Evolutionary conservation across 2,797 vertebrate species (phyloP).

Genomic region (Chaetophractus vellerosus): DNA sequence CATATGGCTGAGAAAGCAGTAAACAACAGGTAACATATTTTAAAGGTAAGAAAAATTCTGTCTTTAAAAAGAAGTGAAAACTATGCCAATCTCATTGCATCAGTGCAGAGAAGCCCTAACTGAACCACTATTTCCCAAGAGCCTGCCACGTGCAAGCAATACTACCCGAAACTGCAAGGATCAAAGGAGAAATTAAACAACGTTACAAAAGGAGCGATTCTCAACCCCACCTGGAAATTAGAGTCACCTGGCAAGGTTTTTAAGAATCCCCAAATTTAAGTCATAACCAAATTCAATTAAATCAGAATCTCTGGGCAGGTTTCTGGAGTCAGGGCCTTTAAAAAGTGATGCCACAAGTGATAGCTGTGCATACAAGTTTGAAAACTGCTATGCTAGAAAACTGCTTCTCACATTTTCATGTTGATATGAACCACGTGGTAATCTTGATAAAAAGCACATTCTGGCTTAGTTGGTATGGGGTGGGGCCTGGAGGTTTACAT

Average conservation of each 20-base stretch:
- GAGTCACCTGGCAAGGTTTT: background rate
- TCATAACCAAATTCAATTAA: background rate
- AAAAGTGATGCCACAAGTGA: background rate
- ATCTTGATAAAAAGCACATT: background rate
- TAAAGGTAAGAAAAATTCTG: background rate
- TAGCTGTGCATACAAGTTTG: background rate
- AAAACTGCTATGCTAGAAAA: background rate
- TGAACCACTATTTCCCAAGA: background rate
- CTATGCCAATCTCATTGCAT: background rate
- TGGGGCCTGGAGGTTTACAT: background rate
- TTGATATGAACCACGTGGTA: background rate
- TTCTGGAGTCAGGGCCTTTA: background rate
- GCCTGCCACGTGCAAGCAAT: background rate
- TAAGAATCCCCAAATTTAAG: background rate
- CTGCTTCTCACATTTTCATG: background rate
- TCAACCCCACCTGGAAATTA: background rate
- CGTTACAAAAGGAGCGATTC: background rate
- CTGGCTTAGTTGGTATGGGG: background rate
- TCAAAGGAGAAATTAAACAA: background rate
- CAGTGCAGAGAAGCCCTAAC: background rate
- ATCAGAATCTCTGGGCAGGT: background rate
- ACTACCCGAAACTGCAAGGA: background rate
- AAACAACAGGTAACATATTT: background rate
- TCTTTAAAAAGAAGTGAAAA: background rate
- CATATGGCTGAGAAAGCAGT: background rate